Evolutionary conservation across 2,797 vertebrate genomes (phyloP), one percentile per base, ranked within the genome.

Genomic region (Basileuterus tristriatus): DNA sequence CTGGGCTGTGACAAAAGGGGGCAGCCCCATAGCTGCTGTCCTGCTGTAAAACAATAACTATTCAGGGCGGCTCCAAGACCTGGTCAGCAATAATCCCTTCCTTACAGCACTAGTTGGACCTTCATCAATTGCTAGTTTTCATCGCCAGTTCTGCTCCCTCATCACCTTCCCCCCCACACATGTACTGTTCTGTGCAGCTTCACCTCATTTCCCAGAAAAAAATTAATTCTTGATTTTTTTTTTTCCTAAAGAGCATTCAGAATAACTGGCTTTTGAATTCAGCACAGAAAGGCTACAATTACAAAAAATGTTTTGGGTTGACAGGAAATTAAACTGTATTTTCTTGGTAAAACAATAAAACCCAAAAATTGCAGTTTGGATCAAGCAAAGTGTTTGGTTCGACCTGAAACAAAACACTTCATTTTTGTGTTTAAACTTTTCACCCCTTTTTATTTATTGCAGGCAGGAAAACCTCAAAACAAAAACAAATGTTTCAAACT

Each of bases 391-490:
- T 64, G 30, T 92, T 92, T 95, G 70, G 47, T 94, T 85, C 81
- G 2, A 94, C 60, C 89, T 96, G 94, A 93, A 97, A 96, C 60
- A 95, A 96, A 93, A 87, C 67, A 74, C 76, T 94, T 67, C 67
- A 94, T 94, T 93, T 96, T 80, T 71, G 64, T 71, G 41, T 85
- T 95, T 96, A 93, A 96, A 96, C 96, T 96, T 95, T 97, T 97
- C 94, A 96, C 94, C 88, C 78, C 53, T 93, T 95, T 92, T 89
- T 95, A 96, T 95, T 96, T 95, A 95, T 85, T 94, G 75, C 90
- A 85, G 70, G 75, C 92, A 96, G 90, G 96, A 96, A 97, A 96
- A 96, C 95, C 95, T 96, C 95, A 97, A 97, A 96, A 96, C 71
- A 97, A 96, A 96, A 95, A 90, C 96, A 96, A 96, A 96, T 97